A percentile compares a stretch with the other conserved stretches of the same genome.
These are phyloP conservation scores for Sturnira hondurensis DNA, from an alignment of 2,113 vertebrate species.

Conservation along the genomic window DNA sequence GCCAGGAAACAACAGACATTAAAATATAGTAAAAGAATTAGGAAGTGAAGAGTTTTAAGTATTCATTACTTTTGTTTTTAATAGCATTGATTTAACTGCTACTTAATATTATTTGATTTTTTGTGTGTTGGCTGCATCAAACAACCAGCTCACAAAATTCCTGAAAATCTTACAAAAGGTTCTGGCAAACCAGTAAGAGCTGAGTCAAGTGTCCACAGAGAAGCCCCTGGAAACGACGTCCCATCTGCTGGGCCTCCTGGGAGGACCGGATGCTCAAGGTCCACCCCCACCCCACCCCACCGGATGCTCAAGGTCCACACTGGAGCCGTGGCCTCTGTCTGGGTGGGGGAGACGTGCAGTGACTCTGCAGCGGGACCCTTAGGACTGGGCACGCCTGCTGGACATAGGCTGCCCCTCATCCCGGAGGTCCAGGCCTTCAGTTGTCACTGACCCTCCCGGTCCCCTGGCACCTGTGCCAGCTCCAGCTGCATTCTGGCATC, in stretches of 20 bases:
- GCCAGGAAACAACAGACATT: not conserved
- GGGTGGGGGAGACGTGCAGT: not conserved
- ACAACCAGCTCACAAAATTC: not conserved
- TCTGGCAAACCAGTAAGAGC: not conserved
- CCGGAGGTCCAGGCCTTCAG: not conserved
- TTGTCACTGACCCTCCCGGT: not conserved
- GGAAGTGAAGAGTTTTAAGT: not conserved
- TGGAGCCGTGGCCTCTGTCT: not conserved
- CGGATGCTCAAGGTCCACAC: not conserved
- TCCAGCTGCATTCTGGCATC: not conserved
- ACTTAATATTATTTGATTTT: not conserved
- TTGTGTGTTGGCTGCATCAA: not conserved
- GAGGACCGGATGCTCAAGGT: not conserved
- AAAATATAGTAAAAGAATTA: not conserved
- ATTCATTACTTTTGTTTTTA: not conserved
- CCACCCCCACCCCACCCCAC: not conserved
- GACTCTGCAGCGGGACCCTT: not conserved
- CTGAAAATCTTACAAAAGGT: not conserved
- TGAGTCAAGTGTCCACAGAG: not conserved
- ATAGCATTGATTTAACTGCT: not conserved
- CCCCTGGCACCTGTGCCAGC: not conserved
- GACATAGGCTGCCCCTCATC: not conserved
- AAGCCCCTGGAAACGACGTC: not conserved
- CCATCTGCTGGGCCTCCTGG: not conserved
- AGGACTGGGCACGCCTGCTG: accelerated